Evolutionary conservation across 1,140 invertebrate species (phyloP).

Genomic region (Halictus rubicundus): DNA sequence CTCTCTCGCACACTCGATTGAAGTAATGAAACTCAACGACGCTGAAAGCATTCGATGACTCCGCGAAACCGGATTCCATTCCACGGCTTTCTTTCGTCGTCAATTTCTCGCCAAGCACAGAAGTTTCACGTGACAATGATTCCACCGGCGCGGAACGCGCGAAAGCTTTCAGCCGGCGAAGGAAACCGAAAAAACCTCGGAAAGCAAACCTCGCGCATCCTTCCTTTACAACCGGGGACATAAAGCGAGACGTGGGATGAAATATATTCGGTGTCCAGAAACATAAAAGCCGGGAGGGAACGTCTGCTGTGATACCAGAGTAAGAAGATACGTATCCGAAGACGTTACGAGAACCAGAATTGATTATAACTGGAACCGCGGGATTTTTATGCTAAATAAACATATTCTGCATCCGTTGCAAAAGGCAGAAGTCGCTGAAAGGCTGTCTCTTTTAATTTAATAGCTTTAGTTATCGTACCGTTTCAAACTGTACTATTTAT

Average conservation of each 20-base stretch:
- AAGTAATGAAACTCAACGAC: neutral
- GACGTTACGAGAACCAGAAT: too few relatives aligned
- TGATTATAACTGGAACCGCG: too few relatives aligned
- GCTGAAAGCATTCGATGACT: neutral
- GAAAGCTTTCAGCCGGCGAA: constrained; percentile 16
- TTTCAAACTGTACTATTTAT: too few relatives aligned
- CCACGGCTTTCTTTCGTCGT: neutral
- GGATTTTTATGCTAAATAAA: too few relatives aligned
- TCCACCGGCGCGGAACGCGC: neutral
- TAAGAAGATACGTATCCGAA: neutral
- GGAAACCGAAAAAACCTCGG: neutral
- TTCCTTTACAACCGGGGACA: neutral
- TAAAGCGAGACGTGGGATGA: neutral
- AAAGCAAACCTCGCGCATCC: neutral
- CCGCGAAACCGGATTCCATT: neutral
- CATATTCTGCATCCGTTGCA: too few relatives aligned
- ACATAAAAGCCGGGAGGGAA: constrained; percentile 13
- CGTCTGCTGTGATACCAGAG: neutral
- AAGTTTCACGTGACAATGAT: constrained; percentile 25
- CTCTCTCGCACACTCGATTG: too few relatives aligned
- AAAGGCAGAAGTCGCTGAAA: too few relatives aligned
- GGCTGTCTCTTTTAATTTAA: too few relatives aligned
- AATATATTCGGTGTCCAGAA: neutral
- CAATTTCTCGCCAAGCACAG: neutral
- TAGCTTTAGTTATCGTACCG: too few relatives aligned